Evolutionary conservation across 2,797 vertebrate genomes (phyloP).

Genomic region (Myotis planiceps): DNA sequence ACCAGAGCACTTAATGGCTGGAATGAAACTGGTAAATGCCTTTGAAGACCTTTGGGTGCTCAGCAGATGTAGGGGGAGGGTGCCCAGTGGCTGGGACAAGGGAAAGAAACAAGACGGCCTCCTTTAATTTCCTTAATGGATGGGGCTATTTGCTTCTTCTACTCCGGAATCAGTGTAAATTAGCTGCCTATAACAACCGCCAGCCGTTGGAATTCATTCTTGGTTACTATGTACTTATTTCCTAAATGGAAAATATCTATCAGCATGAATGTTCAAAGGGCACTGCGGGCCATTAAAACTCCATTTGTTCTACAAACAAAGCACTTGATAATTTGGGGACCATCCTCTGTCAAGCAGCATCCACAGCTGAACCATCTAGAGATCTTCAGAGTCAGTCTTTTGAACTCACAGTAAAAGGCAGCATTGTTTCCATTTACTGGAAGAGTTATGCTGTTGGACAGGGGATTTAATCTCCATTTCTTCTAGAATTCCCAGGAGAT

Average conservation of each 20-base stretch:
- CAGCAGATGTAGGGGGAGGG: neutral
- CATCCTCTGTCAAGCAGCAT: constrained; percentile 43
- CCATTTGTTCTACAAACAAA: constrained; percentile 75
- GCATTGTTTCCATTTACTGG: neutral
- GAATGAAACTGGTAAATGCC: neutral
- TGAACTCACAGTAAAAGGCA: neutral
- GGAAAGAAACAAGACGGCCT: neutral
- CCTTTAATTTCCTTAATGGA: constrained; percentile 52
- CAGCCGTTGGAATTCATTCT: constrained; percentile 53
- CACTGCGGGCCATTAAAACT: constrained; percentile 61
- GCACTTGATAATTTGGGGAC: constrained; percentile 21
- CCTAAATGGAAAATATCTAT: constrained; percentile 70
- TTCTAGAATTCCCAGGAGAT: constrained; percentile 27
- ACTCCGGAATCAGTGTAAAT: constrained; percentile 36
- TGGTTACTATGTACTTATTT: constrained; percentile 70
- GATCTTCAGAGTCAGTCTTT: neutral
- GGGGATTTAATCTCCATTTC: constrained; percentile 5
- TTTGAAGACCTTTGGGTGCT: neutral
- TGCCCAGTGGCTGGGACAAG: neutral
- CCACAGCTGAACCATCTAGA: neutral
- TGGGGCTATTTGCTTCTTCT: constrained; percentile 33
- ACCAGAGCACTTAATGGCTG: neutral
- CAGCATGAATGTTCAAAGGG: constrained; percentile 71
- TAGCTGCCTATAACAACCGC: constrained; percentile 51
- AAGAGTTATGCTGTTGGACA: neutral